phyloP scores from a whole-genome alignment of 2,113 vertebrate species.

The Corydoras maculifer region DNA sequence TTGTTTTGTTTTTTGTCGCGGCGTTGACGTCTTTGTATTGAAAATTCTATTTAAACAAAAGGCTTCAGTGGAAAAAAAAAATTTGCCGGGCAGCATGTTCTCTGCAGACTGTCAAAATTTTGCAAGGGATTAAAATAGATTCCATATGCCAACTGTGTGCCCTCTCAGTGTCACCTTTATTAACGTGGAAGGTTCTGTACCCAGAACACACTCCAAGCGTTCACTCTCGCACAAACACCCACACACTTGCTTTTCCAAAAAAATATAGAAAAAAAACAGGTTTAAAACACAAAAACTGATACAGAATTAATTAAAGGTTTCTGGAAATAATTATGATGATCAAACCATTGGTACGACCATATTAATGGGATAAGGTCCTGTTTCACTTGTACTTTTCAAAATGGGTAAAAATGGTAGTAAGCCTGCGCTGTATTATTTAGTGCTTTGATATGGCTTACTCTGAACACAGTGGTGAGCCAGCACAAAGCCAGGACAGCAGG shows the following conservation, averaged over 20 bases:
- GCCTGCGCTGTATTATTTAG: background rate
- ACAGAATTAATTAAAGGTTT: too few relatives aligned
- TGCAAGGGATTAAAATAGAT: slow-evolving; percentile 37
- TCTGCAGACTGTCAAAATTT: slow-evolving; percentile 46
- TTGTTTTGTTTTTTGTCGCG: too few relatives aligned
- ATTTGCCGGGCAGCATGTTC: slow-evolving; percentile 33
- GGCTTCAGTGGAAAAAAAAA: slow-evolving; percentile 31
- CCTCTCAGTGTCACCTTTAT: slow-evolving; percentile 34
- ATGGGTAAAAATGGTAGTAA: background rate
- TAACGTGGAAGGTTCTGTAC: slow-evolving; percentile 29
- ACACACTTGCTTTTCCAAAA: too few relatives aligned
- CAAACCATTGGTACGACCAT: too few relatives aligned
- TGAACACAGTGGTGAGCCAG: too few relatives aligned
- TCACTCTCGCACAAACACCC: slow-evolving; percentile 24
- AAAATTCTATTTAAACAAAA: too few relatives aligned
- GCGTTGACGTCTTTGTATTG: too few relatives aligned
- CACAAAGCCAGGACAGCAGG: background rate
- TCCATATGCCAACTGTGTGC: slow-evolving; percentile 33
- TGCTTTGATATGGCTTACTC: background rate
- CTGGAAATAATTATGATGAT: too few relatives aligned
- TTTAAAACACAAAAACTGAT: too few relatives aligned
- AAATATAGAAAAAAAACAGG: too few relatives aligned
- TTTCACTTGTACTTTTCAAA: too few relatives aligned
- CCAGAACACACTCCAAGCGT: slow-evolving; percentile 14
- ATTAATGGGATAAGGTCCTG: too few relatives aligned